A percentile compares a stretch with the other conserved stretches of the same genome.
Evolutionary conservation across 2,113 vertebrate species (phyloP).

Genomic region (Ptychochromis oligacanthus): DNA sequence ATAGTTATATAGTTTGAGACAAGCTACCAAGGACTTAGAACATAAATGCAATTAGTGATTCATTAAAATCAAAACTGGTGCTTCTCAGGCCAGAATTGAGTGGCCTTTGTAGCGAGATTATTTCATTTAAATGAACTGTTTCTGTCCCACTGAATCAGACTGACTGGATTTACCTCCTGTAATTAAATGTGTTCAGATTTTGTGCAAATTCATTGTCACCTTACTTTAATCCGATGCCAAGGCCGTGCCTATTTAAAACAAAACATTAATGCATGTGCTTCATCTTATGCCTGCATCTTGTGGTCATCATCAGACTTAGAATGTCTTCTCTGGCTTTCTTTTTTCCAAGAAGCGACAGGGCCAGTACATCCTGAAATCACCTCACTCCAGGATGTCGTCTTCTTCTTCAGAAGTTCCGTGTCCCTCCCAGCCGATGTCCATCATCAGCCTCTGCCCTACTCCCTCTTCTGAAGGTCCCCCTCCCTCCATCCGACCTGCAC

Average conservation of each 20-base stretch:
- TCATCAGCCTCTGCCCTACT: constrained; percentile 53
- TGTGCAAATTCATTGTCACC: not conserved
- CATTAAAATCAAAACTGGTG: not conserved
- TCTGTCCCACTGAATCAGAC: not conserved
- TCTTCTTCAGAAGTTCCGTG: constrained; percentile 23
- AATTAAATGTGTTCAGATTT: not conserved
- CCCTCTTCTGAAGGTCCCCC: not conserved
- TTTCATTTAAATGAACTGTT: not conserved
- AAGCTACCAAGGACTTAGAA: too few species aligned
- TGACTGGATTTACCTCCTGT: not conserved
- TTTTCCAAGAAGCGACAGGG: constrained; percentile 83
- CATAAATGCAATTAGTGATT: not conserved
- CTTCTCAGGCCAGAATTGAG: not conserved
- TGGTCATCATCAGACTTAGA: not conserved
- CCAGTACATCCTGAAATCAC: constrained; percentile 79
- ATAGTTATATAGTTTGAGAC: not conserved
- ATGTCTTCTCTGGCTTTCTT: not conserved
- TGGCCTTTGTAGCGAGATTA: not conserved
- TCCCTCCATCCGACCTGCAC: constrained; percentile 12
- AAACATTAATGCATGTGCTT: not conserved
- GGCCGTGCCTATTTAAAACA: not conserved
- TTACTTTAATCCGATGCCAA: not conserved
- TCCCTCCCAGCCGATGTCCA: constrained; percentile 56
- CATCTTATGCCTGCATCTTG: not conserved
- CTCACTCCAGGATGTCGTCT: constrained; percentile 44